Evolutionary conservation across 2,888 invertebrate genomes (phyloP), one percentile per base, ranked within the genome.

Genomic region (Drosophila paranaensis): DNA sequence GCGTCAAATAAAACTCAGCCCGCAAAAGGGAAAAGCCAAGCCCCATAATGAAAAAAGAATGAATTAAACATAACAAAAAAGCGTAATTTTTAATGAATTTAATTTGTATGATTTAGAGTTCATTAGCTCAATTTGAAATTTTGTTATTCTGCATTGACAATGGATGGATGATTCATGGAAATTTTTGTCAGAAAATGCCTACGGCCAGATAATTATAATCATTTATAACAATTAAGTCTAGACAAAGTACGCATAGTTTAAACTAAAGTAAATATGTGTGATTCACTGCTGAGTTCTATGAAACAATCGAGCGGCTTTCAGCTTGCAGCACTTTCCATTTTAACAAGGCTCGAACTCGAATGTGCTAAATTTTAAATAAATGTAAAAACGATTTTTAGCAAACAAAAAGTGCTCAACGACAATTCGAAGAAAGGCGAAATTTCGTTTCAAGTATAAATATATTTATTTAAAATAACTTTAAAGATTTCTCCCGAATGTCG

Each of bases 311-410:
- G 6, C 5, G 20, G 35, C 48, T 50, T 37, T 53, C 42, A 48
- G 39, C n/a, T 33, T 50, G 39, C 11, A 78, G 42, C 48, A 74
- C 77, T 79, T 79, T 77, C 79, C 79, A 67, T 75, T 79, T 77
- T 60, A n/a, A 37, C 42, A 39, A 25, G 10, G 20, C 3, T 57
- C 10, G 10, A 60, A 13, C 30, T 30, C 13, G 48, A 35, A 62
- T 56, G 77, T 77, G 79, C 62, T 79, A 77, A 78, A 25, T 64
- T 64, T 77, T 68, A 60, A 72, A 58, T 68, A 77, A 76, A 72
- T 71, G 45, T 35, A 39, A 61, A 48, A 54, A 51, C 13, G 60
- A 42, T 60, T 60, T 65, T 57, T 57, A 16, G 39, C 30, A 33
- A 30, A 46, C 48, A 30, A 48, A 14, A 42, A 62, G 30, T 70